Base-by-base conservation (phyloP, 1,140 invertebrate genomes). In the Choristoneura fumiferana region DNA sequence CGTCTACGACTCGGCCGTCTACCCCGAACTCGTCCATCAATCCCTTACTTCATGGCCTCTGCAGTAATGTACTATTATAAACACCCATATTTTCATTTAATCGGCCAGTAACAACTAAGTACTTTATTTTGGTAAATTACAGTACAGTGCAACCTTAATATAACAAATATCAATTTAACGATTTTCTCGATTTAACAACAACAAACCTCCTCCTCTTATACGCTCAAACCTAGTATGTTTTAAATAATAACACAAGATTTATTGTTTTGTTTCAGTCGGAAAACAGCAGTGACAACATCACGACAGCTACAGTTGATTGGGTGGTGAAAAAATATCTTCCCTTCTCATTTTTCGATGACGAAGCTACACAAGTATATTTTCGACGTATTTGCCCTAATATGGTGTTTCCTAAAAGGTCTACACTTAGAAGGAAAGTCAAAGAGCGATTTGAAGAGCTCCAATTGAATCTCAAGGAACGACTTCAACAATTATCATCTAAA, bases 261-360 rank as follows among this genome's bases (percentile, higher is more conserved):
- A n/a, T n/a, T n/a, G n/a, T n/a, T n/a, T n/a, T n/a, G n/a, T n/a
- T 58, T 58, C 57, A 58, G 57, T 58, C 57, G 40, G 57, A 58
- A 58, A 58, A 58, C 57, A 58, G 57, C 43, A 58, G 65, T 63
- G 65, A 67, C 65, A 67, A 67, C 60, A 63, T 67, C 58, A 67
- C 58, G 65, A 63, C 58, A 63, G 65, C 65, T 63, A 63, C 56
- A 60, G 63, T 71, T 60, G 65, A 70, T 63, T 75, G 70, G 67
- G 56, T 72, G 60, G 65, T 69, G 53, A 63, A 71, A 62, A 79
- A 81, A 67, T 77, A 79, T 71, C 67, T 81, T 56, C 78, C 78
- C 40, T 79, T 79, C 64, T 68, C 60, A 63, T 81, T 79, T 74
- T 78, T 78, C 53, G 70, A 78, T 61, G 69, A 74, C 57, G 62